Evolutionary conservation across 2,888 invertebrate genomes (phyloP).

Genomic region (Zygothrica quintamaculata): DNA sequence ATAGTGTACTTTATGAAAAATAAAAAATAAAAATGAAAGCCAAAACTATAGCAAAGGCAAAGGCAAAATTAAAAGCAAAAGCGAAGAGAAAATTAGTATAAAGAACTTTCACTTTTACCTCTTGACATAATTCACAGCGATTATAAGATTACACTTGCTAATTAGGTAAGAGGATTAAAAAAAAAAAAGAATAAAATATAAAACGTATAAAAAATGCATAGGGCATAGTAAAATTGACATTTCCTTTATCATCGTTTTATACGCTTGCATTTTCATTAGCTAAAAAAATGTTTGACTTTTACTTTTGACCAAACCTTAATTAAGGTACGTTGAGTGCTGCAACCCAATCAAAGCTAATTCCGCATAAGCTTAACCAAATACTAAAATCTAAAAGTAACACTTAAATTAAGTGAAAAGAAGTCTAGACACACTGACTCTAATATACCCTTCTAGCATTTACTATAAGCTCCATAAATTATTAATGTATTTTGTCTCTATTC

Average conservation of each 20-base stretch:
- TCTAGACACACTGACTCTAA: conserved; percentile 5
- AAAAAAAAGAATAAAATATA: neutral
- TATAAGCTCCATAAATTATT: no score
- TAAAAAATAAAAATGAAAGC: conserved; percentile 12
- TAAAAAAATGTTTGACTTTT: no score
- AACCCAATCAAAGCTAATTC: conserved; percentile 44
- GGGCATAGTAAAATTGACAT: conserved; percentile 12
- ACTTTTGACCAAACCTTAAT: conserved; percentile 50
- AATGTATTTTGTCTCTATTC: no score
- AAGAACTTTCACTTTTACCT: conserved; percentile 24
- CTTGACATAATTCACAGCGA: conserved; percentile 33
- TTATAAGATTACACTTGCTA: conserved; percentile 18
- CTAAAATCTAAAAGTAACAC: conserved; percentile 15
- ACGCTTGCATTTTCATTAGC: conserved; percentile 24
- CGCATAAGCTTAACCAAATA: neutral
- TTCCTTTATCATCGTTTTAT: conserved; percentile 1
- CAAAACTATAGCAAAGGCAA: neutral
- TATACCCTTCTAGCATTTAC: no score
- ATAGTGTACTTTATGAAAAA: neutral
- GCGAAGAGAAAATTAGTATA: conserved; percentile 21
- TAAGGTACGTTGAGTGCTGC: conserved; percentile 49
- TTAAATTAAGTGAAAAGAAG: no score
- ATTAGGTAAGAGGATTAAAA: conserved; percentile 19
- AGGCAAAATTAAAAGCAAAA: conserved; percentile 22
- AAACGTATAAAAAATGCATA: no score